Conservation (phyloP, 2,797 vertebrate genomes). For the Schizothorax lantsangensis region DNA sequence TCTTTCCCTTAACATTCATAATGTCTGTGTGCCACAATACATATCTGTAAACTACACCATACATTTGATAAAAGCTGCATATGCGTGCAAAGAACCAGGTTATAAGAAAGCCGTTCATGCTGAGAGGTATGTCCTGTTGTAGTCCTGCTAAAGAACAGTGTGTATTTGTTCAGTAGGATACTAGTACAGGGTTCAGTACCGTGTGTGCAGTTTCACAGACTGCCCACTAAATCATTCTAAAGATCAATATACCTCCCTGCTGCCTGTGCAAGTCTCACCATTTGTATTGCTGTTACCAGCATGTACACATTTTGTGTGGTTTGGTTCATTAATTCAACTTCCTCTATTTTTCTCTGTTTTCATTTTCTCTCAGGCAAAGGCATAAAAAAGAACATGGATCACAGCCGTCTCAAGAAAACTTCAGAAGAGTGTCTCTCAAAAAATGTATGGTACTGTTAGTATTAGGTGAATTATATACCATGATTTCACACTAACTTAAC, state of each 20-base stretch:
- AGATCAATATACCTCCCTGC: slow-evolving; percentile 33
- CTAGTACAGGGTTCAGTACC: neutral
- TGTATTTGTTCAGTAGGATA: neutral
- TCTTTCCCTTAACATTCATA: slow-evolving; percentile 3
- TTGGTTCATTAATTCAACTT: neutral
- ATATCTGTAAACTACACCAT: neutral
- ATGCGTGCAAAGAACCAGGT: neutral
- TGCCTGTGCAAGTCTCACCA: slow-evolving; percentile 14
- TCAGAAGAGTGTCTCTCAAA: neutral
- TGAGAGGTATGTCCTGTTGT: neutral
- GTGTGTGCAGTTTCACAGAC: slow-evolving; percentile 11
- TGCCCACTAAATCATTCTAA: slow-evolving; percentile 46
- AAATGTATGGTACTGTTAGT: slow-evolving; percentile 41
- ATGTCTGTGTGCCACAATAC: neutral
- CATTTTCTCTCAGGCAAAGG: slow-evolving; percentile 25
- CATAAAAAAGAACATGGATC: slow-evolving; percentile 11
- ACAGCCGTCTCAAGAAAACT: slow-evolving; percentile 4
- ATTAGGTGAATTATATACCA: neutral
- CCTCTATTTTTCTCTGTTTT: slow-evolving; percentile 21
- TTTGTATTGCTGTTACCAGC: neutral
- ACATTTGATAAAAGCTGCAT: neutral
- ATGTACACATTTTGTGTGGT: neutral
- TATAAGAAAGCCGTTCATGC: neutral
- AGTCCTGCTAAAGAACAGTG: neutral
- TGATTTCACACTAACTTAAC: neutral